Conservation (phyloP, 2,888 invertebrate species). For the Phaonia tiefii region DNA sequence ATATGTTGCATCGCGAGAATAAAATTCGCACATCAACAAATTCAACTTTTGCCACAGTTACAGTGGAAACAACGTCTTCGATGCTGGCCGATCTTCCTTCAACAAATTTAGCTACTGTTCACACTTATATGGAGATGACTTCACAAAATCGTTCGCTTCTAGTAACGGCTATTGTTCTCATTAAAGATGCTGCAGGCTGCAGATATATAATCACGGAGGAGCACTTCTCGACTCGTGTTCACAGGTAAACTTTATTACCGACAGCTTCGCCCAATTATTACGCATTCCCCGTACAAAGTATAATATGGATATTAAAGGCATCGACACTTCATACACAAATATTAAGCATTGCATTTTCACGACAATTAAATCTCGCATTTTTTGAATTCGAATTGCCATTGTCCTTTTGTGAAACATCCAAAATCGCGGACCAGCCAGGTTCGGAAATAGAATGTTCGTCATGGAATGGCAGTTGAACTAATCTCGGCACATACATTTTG, state of each 20-base stretch:
- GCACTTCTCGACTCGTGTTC: constrained; percentile 52
- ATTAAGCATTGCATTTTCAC: too few relatives aligned
- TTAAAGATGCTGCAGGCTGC: constrained; percentile 27
- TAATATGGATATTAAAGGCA: constrained; percentile 32
- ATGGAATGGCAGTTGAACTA: constrained; percentile 56
- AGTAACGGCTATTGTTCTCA: constrained; percentile 44
- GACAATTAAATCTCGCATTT: too few relatives aligned
- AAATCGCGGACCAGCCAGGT: too few relatives aligned
- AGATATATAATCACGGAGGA: constrained; percentile 24
- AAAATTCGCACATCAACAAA: too few relatives aligned
- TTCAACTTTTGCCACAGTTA: too few relatives aligned
- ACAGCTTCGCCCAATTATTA: constrained; percentile 18
- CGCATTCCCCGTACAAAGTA: constrained; percentile 9
- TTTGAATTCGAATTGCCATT: too few relatives aligned
- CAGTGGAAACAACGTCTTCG: too few relatives aligned
- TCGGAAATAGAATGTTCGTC: neutral
- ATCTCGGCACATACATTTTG: constrained; percentile 58
- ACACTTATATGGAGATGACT: too few relatives aligned
- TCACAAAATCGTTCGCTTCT: neutral
- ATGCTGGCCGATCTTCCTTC: too few relatives aligned
- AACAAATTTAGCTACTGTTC: neutral
- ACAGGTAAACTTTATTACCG: constrained; percentile 52
- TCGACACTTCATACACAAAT: constrained; percentile 27
- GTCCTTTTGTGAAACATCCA: too few relatives aligned
- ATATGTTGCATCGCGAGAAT: too few relatives aligned